Conservation (phyloP, 1,140 invertebrate species). For the Drosophila orena region DNA sequence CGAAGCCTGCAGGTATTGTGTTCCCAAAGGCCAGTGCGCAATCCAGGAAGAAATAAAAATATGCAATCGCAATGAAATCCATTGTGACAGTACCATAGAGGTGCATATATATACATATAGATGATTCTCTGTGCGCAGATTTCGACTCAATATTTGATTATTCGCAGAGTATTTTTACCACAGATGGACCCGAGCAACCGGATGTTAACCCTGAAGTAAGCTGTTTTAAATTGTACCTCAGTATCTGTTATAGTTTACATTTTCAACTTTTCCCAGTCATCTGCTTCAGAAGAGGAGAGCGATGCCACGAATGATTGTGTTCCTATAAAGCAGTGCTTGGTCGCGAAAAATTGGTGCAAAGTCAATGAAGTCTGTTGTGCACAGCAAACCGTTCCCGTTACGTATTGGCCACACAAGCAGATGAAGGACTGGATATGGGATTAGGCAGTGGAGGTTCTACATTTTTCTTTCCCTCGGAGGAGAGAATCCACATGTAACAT, state of each 20-base stretch:
- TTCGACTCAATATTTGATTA: background rate
- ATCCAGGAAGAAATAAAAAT: too few species aligned
- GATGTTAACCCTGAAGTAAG: too few species aligned
- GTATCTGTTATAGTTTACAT: too few species aligned
- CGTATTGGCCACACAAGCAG: too few species aligned
- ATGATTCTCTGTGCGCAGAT: too few species aligned
- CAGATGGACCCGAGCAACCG: too few species aligned
- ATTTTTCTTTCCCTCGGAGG: constrained; percentile 87
- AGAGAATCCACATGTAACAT: constrained; percentile 66
- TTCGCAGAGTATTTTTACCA: background rate
- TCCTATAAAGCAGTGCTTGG: background rate
- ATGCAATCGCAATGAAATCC: background rate
- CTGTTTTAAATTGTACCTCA: too few species aligned
- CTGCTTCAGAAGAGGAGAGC: too few species aligned
- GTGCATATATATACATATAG: background rate
- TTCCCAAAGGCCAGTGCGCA: background rate
- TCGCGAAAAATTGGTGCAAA: background rate
- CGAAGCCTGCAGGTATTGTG: background rate
- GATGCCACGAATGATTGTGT: background rate
- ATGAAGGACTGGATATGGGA: too few species aligned
- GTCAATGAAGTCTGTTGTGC: background rate
- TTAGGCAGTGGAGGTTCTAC: constrained; percentile 89
- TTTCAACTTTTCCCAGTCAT: too few species aligned
- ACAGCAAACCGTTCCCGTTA: too few species aligned
- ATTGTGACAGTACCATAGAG: background rate